Evolutionary conservation across 2,113 vertebrate species (phyloP), one percentile per base, ranked within the genome.

Genomic region (Lasiurus cinereus): DNA sequence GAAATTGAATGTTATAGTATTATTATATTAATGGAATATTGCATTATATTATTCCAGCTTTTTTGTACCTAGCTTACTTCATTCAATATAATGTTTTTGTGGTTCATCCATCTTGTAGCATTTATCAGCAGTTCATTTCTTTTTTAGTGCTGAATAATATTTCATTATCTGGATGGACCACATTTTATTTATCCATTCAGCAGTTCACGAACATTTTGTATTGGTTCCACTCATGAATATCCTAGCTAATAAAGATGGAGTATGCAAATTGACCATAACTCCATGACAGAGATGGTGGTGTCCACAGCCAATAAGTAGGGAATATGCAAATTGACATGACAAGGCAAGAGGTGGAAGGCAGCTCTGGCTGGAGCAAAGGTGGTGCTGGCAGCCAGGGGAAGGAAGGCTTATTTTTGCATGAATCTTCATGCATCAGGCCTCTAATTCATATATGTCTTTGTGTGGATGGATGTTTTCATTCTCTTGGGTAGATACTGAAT

Each of bases 61-160:
- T 87, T 95, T 79, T 84, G 43, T 21, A 66, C 33, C 19, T 88
- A 72, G 54, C 19, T 94, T 76, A 56, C 69, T 95, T 95, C 13
- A 62, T 62, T 54, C 69, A 83, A 12, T 56, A 54, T 36, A 31
- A 70, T 66, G 8, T 11, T 80, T 93, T 83, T 88, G 77, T 43
- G 27, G 15, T 33, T 92, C 3, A 46, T 82, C 15, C 8, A 2
- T 70, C 16, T 46, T 62, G 33, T 82, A 79, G 29, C 36, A 36
- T 76, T 64, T 62, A 69, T 74, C 19, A 36, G 8, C 84, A 50
- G 8, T 72, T 72, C 13, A 33, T 72, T 70, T 43, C 22, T n/a
- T 70, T 92, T 95, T 90, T 92, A 66, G 50, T 90, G 10, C 56
- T 83, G n/a, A 78, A 78, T 77, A 66, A 54, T 79, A 91, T 78